Conservation (phyloP, 2,797 vertebrate species). For the Protosalanx chinensis region DNA sequence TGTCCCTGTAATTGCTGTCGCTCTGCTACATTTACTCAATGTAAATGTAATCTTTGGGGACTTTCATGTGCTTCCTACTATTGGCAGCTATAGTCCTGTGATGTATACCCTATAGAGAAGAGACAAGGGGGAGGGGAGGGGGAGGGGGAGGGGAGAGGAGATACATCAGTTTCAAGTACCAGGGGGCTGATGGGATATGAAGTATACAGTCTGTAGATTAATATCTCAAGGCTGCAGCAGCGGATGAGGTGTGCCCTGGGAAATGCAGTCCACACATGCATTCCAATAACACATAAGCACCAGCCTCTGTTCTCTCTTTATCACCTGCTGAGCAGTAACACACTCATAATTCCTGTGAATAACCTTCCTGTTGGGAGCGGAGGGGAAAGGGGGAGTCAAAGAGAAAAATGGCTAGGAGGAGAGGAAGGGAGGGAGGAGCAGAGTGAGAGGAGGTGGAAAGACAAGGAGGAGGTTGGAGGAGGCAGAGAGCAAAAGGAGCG, state of each 20-base stretch:
- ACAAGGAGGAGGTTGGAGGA: background rate
- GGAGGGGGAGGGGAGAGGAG: background rate
- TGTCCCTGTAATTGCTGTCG: too few relatives aligned
- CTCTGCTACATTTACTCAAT: too few relatives aligned
- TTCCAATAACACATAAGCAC: background rate
- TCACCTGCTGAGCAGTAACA: background rate
- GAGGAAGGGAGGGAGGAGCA: conserved; percentile 13
- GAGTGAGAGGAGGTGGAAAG: background rate
- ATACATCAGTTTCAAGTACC: background rate
- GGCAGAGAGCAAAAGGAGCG: conserved; percentile 22
- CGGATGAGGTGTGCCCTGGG: background rate
- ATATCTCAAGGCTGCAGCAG: conserved; percentile 1
- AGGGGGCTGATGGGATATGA: conserved; percentile 3
- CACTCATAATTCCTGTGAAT: background rate
- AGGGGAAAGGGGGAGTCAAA: conserved; percentile 10
- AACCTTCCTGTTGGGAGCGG: background rate
- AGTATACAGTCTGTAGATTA: background rate
- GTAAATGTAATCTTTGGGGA: too few relatives aligned
- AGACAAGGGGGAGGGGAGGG: too few relatives aligned
- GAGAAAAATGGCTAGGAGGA: conserved; percentile 57
- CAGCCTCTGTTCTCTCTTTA: background rate
- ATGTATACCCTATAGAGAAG: background rate
- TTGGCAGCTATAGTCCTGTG: background rate
- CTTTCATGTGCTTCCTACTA: too few relatives aligned
- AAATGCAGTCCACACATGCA: background rate